A percentile compares a stretch with the other conserved stretches of the same genome.
Conservation (phyloP, 2,888 invertebrate species). For the Macaria liturata region DNA sequence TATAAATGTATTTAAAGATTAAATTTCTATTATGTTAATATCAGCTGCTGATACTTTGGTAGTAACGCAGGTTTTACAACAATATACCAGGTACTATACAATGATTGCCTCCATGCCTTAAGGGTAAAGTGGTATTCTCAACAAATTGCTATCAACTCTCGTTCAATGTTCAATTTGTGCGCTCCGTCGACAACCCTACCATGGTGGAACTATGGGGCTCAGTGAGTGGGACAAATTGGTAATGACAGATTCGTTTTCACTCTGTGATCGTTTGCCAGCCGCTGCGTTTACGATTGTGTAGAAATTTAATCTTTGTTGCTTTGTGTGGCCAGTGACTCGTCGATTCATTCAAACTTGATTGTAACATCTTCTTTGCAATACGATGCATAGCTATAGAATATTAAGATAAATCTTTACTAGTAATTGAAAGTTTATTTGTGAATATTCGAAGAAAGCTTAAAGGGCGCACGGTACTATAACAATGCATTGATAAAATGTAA, state of each 20-base stretch:
- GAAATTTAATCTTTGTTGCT: constrained; percentile 3
- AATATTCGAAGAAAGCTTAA: too few relatives aligned
- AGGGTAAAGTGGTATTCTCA: constrained; percentile 14
- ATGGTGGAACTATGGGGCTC: constrained; percentile 19
- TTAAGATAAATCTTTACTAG: too few relatives aligned
- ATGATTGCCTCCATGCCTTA: constrained; percentile 17
- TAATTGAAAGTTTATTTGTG: too few relatives aligned
- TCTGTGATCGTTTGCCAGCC: constrained; percentile 14
- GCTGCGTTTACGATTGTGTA: constrained; percentile 5
- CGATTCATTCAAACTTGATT: background rate
- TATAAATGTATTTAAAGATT: too few relatives aligned
- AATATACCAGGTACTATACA: background rate
- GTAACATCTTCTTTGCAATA: too few relatives aligned
- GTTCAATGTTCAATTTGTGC: constrained; percentile 23
- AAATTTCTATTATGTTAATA: too few relatives aligned
- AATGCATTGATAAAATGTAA: too few relatives aligned
- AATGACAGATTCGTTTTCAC: constrained; percentile 23
- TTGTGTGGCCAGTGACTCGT: background rate
- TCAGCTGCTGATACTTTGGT: too few relatives aligned
- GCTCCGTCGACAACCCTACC: constrained; percentile 9
- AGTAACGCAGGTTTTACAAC: too few relatives aligned
- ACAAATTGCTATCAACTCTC: constrained; percentile 24
- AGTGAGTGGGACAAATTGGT: constrained; percentile 23
- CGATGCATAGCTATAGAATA: too few relatives aligned
- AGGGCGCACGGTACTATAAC: too few relatives aligned